These are phyloP conservation scores for Achatina immaculata DNA, from an alignment of 1,140 invertebrate species.

Conservation along the genomic window DNA sequence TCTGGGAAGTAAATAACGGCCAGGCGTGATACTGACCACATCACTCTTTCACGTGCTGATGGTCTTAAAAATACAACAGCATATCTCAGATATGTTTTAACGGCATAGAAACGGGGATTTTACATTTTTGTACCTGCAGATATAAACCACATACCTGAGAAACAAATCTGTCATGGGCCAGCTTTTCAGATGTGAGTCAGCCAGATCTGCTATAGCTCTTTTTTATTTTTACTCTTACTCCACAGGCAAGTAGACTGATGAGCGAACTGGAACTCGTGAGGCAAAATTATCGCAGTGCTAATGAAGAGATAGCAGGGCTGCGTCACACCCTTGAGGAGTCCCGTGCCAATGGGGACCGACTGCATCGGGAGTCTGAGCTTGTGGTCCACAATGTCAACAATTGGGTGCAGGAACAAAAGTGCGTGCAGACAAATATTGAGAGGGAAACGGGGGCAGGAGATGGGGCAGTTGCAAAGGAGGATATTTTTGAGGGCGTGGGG, in stretches of 20 bases:
- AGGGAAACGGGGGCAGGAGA: background rate
- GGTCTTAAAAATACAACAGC: no score
- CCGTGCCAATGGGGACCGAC: slow-evolving; percentile 65
- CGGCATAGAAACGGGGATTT: no score
- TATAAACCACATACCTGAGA: no score
- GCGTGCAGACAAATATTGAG: slow-evolving; percentile 38
- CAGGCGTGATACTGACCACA: no score
- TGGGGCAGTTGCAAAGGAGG: background rate
- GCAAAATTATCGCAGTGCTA: slow-evolving; percentile 66
- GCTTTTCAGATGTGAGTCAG: no score
- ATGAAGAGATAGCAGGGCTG: slow-evolving; percentile 66
- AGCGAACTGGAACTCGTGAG: slow-evolving; percentile 61
- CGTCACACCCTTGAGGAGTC: slow-evolving; percentile 67
- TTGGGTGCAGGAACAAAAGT: slow-evolving; percentile 71
- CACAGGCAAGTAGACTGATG: slow-evolving; percentile 42
- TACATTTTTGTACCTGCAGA: no score
- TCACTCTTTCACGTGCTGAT: no score
- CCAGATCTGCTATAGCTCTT: no score
- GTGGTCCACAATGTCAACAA: slow-evolving; percentile 71
- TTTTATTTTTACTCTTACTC: no score
- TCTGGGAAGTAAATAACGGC: no score
- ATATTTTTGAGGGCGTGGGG: slow-evolving; percentile 27
- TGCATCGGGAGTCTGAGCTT: slow-evolving; percentile 69
- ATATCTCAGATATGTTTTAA: no score
- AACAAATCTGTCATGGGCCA: no score